Conservation (phyloP, 92 coral and sea anemone species). For the Porites evermanni region DNA sequence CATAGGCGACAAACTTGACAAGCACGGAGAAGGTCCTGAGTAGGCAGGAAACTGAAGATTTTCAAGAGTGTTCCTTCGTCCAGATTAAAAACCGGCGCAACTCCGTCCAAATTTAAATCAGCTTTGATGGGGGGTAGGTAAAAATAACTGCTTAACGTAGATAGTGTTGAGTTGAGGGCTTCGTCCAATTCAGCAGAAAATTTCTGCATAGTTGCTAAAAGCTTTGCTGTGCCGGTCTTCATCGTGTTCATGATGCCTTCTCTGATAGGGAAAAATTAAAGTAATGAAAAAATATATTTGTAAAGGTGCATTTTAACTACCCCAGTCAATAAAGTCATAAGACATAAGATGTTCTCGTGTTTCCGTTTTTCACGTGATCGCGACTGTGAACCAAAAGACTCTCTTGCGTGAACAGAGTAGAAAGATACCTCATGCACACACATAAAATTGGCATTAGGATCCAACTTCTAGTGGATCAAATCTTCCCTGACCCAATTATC, state of each 20-base stretch:
- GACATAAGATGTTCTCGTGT: no score
- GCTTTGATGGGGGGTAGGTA: not conserved
- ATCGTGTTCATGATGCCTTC: not conserved
- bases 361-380: no score
- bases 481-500: no score
- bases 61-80: slow-evolving; percentile 64
- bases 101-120: not conserved
- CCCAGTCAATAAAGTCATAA: no score
- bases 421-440: no score
- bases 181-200: not conserved
- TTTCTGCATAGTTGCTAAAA: not conserved
- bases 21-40: slow-evolving; percentile 57
- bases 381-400: no score
- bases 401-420: no score
- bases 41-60: slow-evolving; percentile 62
- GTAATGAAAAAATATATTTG: no score
- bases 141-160: not conserved
- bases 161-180: not conserved
- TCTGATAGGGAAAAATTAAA: no score
- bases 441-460: no score
- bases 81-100: slow-evolving; percentile 12
- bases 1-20: slow-evolving; percentile 73
- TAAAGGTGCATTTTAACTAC: no score
- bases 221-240: not conserved
- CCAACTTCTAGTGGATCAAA: no score